phyloP scores from a whole-genome alignment of 2,888 invertebrate species.

The Tyria jacobaeae region DNA sequence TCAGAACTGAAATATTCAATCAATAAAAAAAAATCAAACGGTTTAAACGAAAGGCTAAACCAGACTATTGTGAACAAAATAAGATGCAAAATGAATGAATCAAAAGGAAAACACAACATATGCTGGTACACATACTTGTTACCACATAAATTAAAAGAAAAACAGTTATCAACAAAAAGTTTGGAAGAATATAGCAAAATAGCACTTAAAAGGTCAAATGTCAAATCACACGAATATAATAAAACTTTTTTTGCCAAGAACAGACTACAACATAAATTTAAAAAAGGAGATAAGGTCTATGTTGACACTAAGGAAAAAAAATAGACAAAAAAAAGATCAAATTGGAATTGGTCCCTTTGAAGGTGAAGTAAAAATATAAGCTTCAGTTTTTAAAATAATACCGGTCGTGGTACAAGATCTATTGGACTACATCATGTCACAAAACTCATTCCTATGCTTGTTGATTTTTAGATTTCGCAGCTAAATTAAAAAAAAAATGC shows the following conservation, averaged over 20 bases:
- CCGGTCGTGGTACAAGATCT: not conserved
- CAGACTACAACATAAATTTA: not conserved
- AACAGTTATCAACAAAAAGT: not conserved
- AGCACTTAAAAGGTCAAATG: not conserved
- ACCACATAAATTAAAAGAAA: no score
- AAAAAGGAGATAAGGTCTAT: not conserved
- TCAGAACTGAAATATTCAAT: not conserved
- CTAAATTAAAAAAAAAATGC: not conserved
- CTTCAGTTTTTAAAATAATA: not conserved
- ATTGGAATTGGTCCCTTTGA: not conserved
- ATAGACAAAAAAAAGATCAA: not conserved
- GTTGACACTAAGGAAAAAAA: not conserved
- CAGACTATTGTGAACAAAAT: not conserved
- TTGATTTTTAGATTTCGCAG: not conserved
- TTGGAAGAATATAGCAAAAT: not conserved
- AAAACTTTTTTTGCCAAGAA: not conserved
- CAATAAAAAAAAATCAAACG: no score
- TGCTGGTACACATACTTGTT: not conserved
- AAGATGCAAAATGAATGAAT: not conserved
- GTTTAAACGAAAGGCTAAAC: not conserved
- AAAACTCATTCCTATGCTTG: not conserved
- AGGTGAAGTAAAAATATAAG: not conserved
- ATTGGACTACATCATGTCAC: not conserved
- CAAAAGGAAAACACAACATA: not conserved
- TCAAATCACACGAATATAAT: not conserved